Evolutionary conservation across 2,888 invertebrate genomes (phyloP), one percentile per base, ranked within the genome.

Genomic region (Heliconius hortense): DNA sequence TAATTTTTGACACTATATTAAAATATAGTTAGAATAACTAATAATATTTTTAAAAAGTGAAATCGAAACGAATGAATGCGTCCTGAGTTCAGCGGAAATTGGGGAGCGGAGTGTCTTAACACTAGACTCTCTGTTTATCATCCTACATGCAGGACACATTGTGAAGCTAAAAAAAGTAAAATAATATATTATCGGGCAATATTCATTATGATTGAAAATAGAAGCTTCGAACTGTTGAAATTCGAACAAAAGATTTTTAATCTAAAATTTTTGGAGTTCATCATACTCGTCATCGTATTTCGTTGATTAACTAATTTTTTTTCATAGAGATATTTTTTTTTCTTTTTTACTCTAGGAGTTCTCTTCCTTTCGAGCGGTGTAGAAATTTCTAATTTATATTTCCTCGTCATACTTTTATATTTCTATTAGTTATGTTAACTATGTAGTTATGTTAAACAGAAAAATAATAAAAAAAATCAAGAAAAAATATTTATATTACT

Each of bases 241-340:
- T 35, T 24, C 24, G 69, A 56, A 69, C 69, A 69, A 69, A 69
- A 31, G 69, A 24, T 35, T 69, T 66, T 69, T 69, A 69, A 69
- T 69, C 69, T n/a, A 69, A 69, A 53, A 69, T 56, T 56, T 69
- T 69, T 69, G 56, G 31, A 56, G 69, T 69, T 56, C 56, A 69
- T 69, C 69, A 69, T 26, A 48, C 35, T 59, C 63, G 63, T 70
- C 53, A 69, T 56, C 53, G 56, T 31, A 69, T n/a, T 69, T 69
- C 31, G n/a, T n/a, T 56, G 56, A 35, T 56, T 69, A 24, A 24
- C 53, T 69, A 24, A 56, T 35, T 35, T 56, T 15, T 31, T 24
- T n/a, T 53, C 13, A 31, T 4, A 10, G 15, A 26, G 26, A 26
- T 60, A 26, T 5, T 60, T 26, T 60, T 59, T 60, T 60, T 24